Base-by-base conservation (phyloP, 1,140 invertebrate genomes). In the Neotoxoptera formosana region DNA sequence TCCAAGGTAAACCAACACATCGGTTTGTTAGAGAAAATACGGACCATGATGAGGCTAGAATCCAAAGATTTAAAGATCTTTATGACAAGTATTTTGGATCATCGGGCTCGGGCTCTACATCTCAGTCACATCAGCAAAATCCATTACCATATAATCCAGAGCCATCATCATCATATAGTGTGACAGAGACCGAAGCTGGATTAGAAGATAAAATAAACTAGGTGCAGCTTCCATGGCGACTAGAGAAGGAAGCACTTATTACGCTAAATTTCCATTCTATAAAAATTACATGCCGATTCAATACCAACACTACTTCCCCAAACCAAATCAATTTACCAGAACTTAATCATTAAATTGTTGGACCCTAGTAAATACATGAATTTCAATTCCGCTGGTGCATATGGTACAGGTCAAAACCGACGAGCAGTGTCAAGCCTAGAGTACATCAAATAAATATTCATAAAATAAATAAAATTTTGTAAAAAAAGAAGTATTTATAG, bases 1-100 rank as follows among this genome's bases (percentile, higher is more conserved):
- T 47, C 48, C 11, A 34, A 90, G 88, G 48, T 56, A n/a, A 51
- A 88, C 86, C 86, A n/a, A 88, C 86, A 3, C 86, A 51, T 51
- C 86, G 86, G 17, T 14, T 88, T 34, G 20, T 41, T 48, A 88
- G 86, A 51, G 23, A 45, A 87, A 41, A 0, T n/a, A 41, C 8
- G 0, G 17, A 76, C 6, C 30, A 76, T 17, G 60, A n/a, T n/a
- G 60, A n/a, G n/a, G 11, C 11, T 76, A 76, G 60, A n/a, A 34
- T 6, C 30, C n/a, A n/a, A 17, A 76, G 17, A 76, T n/a, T 76
- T 0, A 83, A 83, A 36, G 36, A 83, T 41, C n/a, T 83, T 41
- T 83, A 0, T 36, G 8, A 20, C 21, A 34, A 36, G 8, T 1
- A 41, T 3, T 83, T 41, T 41, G 60, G 60, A 76, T 41, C 41